Conservation (phyloP, 2,888 invertebrate genomes). For the Esperia sulphurella region DNA sequence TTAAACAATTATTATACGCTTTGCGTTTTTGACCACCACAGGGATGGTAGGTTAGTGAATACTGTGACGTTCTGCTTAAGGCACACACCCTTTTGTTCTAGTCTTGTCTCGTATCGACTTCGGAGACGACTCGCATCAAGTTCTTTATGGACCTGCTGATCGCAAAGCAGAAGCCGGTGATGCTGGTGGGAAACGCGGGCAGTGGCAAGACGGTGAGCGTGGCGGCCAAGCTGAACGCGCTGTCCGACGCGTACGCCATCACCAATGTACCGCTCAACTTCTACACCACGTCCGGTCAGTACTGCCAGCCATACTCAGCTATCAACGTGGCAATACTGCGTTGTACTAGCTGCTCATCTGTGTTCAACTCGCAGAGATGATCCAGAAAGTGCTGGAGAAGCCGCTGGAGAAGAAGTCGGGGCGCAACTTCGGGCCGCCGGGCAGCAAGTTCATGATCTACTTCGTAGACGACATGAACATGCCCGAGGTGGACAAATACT, state of each 20-base stretch:
- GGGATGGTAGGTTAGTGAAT: too few species aligned
- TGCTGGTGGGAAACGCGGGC: slow-evolving; percentile 94
- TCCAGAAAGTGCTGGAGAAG: slow-evolving; percentile 92
- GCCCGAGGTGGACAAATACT: slow-evolving; percentile 97
- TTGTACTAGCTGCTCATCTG: neutral
- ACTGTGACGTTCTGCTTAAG: too few species aligned
- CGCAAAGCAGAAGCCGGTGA: slow-evolving; percentile 87
- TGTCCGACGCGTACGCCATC: slow-evolving; percentile 88
- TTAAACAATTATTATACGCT: too few species aligned
- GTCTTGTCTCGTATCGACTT: slow-evolving; percentile 91
- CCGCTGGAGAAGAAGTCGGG: slow-evolving; percentile 97
- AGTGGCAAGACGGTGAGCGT: slow-evolving; percentile 96
- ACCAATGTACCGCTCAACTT: slow-evolving; percentile 96
- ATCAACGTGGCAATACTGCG: neutral
- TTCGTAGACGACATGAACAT: slow-evolving; percentile 98
- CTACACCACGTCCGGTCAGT: slow-evolving; percentile 91
- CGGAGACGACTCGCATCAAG: slow-evolving; percentile 91
- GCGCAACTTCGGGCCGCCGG: slow-evolving; percentile 94
- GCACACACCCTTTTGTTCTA: slow-evolving; percentile 39
- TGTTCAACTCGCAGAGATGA: slow-evolving; percentile 81
- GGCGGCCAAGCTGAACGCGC: slow-evolving; percentile 86
- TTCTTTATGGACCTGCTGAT: slow-evolving; percentile 94
- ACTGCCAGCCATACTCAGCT: neutral
- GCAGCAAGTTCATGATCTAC: slow-evolving; percentile 94
- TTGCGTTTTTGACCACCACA: too few species aligned